Evolutionary conservation across 2,888 invertebrate species (phyloP).

Genomic region (Hirtodrosophila histrioides): DNA sequence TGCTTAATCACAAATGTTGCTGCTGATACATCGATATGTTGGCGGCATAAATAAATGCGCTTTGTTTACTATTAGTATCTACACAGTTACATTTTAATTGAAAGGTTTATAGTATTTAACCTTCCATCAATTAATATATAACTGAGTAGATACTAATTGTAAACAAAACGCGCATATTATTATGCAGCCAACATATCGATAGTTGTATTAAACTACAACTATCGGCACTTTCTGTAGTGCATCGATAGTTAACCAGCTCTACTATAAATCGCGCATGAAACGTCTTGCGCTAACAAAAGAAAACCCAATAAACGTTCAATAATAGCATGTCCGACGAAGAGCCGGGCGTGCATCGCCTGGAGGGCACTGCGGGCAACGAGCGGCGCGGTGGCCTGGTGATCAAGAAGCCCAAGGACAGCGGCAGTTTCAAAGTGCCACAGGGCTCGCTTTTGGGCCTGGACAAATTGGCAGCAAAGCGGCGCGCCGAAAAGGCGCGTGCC

Average conservation of each 20-base stretch:
- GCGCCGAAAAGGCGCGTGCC: constrained; percentile 87
- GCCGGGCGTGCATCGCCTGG: constrained; percentile 88
- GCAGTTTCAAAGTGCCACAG: constrained; percentile 89
- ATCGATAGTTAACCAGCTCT: constrained; percentile 37
- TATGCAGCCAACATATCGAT: constrained; percentile 1
- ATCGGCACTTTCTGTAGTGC: not conserved
- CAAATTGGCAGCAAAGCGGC: constrained; percentile 91
- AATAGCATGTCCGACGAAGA: constrained; percentile 67
- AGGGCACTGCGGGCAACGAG: constrained; percentile 87
- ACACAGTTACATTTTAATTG: too few relatives aligned
- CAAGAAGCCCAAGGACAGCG: constrained; percentile 86
- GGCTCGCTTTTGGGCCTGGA: constrained; percentile 93
- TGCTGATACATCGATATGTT: not conserved
- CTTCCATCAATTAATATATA: too few relatives aligned
- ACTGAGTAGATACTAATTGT: too few relatives aligned
- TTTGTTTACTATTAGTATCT: too few relatives aligned
- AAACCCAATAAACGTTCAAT: constrained; percentile 17
- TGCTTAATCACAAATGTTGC: too few relatives aligned
- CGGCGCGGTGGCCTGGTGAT: constrained; percentile 89
- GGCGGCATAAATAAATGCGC: too few relatives aligned
- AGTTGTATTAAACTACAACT: not conserved
- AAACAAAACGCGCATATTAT: too few relatives aligned
- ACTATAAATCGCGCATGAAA: constrained; percentile 57
- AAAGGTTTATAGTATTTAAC: too few relatives aligned
- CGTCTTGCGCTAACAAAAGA: constrained; percentile 47